Percentiles rank a stretch among this genome's conserved stretches.
Evolutionary conservation across 2,888 invertebrate genomes (phyloP).

Genomic region (Parapristionchus giblindavisi): DNA sequence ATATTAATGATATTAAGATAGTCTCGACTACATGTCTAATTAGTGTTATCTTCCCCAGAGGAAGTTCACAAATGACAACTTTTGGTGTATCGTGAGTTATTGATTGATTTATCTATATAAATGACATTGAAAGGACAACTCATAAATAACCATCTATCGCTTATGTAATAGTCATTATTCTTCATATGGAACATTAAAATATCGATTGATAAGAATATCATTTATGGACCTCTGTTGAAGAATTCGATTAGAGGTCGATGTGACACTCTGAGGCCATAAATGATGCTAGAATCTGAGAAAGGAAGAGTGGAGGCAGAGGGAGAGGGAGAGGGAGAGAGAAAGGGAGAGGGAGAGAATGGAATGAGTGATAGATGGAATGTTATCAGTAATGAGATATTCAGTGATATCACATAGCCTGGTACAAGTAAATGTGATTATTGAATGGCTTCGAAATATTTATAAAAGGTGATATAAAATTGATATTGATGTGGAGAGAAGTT

Average conservation of each 20-base stretch:
- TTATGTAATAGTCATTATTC: too few species aligned
- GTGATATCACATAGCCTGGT: too few species aligned
- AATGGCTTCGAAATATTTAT: too few species aligned
- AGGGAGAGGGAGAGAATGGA: neutral
- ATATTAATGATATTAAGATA: neutral
- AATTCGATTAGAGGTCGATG: neutral
- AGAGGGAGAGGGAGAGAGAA: neutral
- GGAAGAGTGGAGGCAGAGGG: neutral
- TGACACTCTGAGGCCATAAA: too few species aligned
- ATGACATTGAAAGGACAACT: too few species aligned
- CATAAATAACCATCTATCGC: too few species aligned
- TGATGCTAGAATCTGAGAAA: neutral
- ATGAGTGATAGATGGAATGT: neutral
- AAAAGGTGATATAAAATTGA: too few species aligned
- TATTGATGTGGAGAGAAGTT: too few species aligned
- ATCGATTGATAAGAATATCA: neutral
- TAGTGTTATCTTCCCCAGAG: conserved; percentile 12
- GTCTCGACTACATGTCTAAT: conserved; percentile 1
- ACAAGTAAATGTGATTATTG: too few species aligned
- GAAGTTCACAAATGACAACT: conserved; percentile 11
- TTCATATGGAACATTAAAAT: too few species aligned
- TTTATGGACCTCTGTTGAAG: neutral
- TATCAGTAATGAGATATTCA: neutral
- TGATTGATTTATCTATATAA: too few species aligned
- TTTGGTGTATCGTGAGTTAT: conserved; percentile 19